phyloP scores from a whole-genome alignment of 2,797 vertebrate genomes.

The Thunnus albacares region DNA sequence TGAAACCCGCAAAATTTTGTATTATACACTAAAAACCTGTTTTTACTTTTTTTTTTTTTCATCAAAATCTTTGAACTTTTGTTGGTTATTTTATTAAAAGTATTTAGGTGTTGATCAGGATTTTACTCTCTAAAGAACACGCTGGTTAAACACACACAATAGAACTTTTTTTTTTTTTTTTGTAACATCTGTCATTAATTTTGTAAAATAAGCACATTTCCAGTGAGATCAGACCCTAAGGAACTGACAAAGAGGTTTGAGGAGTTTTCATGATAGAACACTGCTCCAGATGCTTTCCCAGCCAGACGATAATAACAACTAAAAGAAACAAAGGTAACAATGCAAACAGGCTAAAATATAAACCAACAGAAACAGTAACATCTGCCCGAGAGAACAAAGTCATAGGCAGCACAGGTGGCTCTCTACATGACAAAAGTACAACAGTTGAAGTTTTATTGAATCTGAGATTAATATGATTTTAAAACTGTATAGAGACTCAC shows the following conservation, averaged over 20 bases:
- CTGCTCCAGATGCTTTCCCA: neutral
- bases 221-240: neutral
- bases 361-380: neutral
- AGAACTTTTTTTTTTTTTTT: neutral
- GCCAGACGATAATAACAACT: neutral
- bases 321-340: neutral
- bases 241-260: neutral
- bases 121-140: no score
- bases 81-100: neutral
- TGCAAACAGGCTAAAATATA: neutral
- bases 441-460: neutral
- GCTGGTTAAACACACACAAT: no score
- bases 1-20: no score
- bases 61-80: no score
- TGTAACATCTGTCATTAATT: neutral
- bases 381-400: neutral
- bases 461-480: no score
- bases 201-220: neutral
- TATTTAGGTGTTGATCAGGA: no score
- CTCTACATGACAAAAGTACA: neutral
- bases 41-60: no score
- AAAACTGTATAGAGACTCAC: neutral
- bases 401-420: neutral
- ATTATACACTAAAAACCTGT: no score
- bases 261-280: neutral